These are phyloP conservation scores for Plecturocebus donacophilus DNA, from an alignment of 2,113 vertebrate genomes.

Conservation along the genomic window DNA sequence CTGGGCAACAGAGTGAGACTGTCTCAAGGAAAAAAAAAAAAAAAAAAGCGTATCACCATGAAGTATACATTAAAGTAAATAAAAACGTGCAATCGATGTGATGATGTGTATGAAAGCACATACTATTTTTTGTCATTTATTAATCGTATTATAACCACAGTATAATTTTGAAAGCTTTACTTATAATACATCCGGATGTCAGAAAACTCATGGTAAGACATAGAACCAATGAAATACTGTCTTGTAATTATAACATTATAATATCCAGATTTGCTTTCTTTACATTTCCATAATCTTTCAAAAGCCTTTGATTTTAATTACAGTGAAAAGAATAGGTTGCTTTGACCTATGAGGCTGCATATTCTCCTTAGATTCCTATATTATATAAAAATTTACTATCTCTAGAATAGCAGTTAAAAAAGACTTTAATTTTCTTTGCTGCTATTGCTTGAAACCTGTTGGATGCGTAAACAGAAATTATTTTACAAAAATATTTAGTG, in stretches of 20 bases:
- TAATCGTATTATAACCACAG: neutral
- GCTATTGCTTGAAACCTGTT: neutral
- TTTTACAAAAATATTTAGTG: no score
- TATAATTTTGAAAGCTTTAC: slow-evolving; percentile 12
- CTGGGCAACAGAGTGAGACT: no score
- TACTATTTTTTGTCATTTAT: neutral
- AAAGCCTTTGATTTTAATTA: neutral
- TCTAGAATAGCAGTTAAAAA: no score
- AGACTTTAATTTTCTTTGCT: neutral
- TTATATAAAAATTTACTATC: neutral
- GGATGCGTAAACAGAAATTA: no score
- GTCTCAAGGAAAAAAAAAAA: no score
- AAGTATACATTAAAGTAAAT: neutral
- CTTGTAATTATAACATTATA: neutral
- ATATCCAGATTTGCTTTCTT: neutral
- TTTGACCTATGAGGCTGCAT: neutral
- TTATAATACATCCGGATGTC: neutral
- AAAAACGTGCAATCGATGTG: neutral
- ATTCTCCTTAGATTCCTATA: neutral
- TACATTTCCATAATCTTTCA: neutral
- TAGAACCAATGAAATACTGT: neutral
- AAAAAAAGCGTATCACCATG: neutral
- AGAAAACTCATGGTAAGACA: neutral
- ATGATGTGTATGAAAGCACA: neutral
- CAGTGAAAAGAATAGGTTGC: neutral